Evolutionary conservation across 2,113 vertebrate genomes (phyloP).

Genomic region (Rhinopomastus cyanomelas): DNA sequence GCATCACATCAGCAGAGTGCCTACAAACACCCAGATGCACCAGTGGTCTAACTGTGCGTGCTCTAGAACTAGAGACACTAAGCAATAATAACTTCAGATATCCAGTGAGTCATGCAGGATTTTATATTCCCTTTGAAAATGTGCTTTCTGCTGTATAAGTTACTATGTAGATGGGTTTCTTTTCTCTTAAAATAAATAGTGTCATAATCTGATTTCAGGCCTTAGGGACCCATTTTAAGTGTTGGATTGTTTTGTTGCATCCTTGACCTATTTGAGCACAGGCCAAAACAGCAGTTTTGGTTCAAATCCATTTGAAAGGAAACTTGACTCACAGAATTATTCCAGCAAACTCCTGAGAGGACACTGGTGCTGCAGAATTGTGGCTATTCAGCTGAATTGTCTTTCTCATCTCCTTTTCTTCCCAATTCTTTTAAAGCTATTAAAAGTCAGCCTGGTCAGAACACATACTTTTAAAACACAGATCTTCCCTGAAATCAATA

Average conservation of each 20-base stretch:
- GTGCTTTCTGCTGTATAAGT: background rate
- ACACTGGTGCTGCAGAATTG: background rate
- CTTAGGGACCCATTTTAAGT: background rate
- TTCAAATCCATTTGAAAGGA: background rate
- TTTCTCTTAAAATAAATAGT: background rate
- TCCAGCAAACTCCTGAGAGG: background rate
- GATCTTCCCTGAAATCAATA: background rate
- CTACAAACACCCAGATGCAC: background rate
- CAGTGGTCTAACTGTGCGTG: background rate
- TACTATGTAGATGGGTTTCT: background rate
- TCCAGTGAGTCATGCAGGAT: background rate
- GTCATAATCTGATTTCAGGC: background rate
- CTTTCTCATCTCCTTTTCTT: background rate
- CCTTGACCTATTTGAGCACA: background rate
- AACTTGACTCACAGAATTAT: background rate
- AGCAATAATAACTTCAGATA: background rate
- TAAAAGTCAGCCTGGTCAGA: background rate
- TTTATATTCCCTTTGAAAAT: background rate
- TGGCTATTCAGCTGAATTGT: background rate
- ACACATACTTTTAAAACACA: background rate
- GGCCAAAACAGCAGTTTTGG: background rate
- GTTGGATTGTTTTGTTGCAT: background rate
- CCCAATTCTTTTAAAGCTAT: background rate
- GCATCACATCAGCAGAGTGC: background rate
- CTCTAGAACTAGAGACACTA: background rate